phyloP scores from a whole-genome alignment of 1,140 invertebrate species.

The Cardiocondyla obscurior region DNA sequence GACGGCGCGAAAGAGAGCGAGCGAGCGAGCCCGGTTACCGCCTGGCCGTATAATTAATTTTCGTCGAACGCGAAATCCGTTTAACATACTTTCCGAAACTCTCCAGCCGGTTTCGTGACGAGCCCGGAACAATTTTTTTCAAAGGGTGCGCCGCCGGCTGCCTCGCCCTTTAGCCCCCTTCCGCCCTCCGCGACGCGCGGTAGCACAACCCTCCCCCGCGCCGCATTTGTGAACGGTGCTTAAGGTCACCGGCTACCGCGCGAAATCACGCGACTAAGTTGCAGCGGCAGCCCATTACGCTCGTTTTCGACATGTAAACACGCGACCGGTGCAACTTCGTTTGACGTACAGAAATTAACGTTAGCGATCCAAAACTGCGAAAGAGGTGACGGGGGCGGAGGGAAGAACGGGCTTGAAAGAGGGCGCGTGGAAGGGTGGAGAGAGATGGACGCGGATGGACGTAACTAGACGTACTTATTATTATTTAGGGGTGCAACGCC shows the following conservation, averaged over 20 bases:
- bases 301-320: slow-evolving; percentile 59
- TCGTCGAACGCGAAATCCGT: slow-evolving; percentile 61
- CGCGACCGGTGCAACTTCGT: slow-evolving; percentile 54
- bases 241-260: slow-evolving; percentile 48
- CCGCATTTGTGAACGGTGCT: slow-evolving; percentile 61
- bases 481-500: slow-evolving; percentile 69
- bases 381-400: neutral
- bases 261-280: slow-evolving; percentile 54
- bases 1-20: slow-evolving; percentile 24
- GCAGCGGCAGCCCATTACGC: slow-evolving; percentile 54
- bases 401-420: slow-evolving; percentile 1
- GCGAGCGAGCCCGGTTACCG: slow-evolving; percentile 13
- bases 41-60: slow-evolving; percentile 64
- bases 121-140: slow-evolving; percentile 68
- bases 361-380: slow-evolving; percentile 59
- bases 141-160: slow-evolving; percentile 57
- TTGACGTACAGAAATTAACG: slow-evolving; percentile 59
- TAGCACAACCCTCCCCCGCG: neutral
- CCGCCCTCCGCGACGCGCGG: neutral
- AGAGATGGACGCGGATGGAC: slow-evolving; percentile 54
- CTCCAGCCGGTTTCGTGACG: slow-evolving; percentile 57
- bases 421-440: slow-evolving; percentile 13
- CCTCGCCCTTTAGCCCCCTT: slow-evolving; percentile 55
- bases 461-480: slow-evolving; percentile 66
- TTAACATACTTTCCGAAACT: slow-evolving; percentile 66